A percentile compares a stretch with the other conserved stretches of the same genome.
Conservation (phyloP, 1,140 invertebrate genomes). For the Tetragnatha versicolor region DNA sequence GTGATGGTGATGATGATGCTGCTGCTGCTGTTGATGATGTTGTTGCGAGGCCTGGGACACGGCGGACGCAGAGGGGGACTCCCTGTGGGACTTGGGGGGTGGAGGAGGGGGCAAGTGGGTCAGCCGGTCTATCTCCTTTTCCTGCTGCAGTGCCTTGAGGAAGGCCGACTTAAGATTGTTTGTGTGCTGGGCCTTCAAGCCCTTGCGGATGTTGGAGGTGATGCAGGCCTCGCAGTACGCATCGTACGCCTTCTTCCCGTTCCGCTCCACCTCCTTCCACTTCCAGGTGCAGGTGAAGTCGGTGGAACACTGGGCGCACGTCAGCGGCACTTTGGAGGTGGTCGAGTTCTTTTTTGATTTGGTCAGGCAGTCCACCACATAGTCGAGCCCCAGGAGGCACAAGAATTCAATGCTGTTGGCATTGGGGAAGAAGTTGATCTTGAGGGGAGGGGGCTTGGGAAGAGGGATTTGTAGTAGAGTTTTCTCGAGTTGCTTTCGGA, state of each 20-base stretch:
- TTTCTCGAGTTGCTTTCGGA: constrained; percentile 94
- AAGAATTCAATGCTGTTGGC: constrained; percentile 96
- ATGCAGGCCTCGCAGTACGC: constrained; percentile 97
- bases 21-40: neutral
- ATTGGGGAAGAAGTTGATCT: constrained; percentile 99
- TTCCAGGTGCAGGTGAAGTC: constrained; percentile 99
- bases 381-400: constrained; percentile 92
- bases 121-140: constrained; percentile 96
- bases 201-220: constrained; percentile 95
- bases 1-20: neutral
- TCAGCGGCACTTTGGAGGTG: constrained; percentile 73
- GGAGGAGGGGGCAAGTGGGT: constrained; percentile 69
- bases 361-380: constrained; percentile 94
- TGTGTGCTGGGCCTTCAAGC: constrained; percentile 97
- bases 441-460: constrained; percentile 94
- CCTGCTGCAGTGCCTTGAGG: constrained; percentile 92
- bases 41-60: neutral
- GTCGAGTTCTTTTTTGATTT: constrained; percentile 64
- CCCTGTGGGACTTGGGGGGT: constrained; percentile 60
- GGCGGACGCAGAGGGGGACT: constrained; percentile 60
- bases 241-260: constrained; percentile 65
- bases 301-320: constrained; percentile 94
- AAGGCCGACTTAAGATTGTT: constrained; percentile 96
- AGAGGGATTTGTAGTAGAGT: constrained; percentile 91
- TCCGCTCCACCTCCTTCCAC: constrained; percentile 74